A percentile compares a stretch with the other conserved stretches of the same genome.
Conservation (phyloP, 1,140 invertebrate genomes). For the Coboldia fuscipes region DNA sequence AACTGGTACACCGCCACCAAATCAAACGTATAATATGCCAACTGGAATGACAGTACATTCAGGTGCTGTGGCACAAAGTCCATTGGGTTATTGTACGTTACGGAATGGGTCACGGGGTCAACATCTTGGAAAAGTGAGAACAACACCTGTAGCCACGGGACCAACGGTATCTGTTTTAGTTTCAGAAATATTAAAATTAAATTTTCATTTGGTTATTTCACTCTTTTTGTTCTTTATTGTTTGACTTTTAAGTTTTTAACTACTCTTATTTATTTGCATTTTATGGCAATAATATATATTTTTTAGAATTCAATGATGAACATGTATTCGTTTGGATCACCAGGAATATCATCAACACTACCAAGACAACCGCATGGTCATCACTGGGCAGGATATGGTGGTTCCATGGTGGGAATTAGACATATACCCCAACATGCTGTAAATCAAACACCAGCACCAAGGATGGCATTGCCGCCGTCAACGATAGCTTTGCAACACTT, state of each 20-base stretch:
- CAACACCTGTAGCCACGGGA: too few relatives aligned
- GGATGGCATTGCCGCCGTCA: slow-evolving; percentile 7
- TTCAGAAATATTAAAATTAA: not conserved
- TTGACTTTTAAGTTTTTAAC: not conserved
- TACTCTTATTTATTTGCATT: slow-evolving; percentile 11
- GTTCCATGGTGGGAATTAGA: slow-evolving; percentile 12
- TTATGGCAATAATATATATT: slow-evolving; percentile 17
- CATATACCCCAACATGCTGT: slow-evolving; percentile 8
- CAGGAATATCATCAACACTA: slow-evolving; percentile 20
- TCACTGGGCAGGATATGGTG: slow-evolving; percentile 21
- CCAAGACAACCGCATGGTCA: slow-evolving; percentile 23
- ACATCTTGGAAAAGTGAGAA: slow-evolving; percentile 19
- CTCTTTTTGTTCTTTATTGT: not conserved
- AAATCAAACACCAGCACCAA: slow-evolving; percentile 8
- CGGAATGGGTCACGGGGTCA: slow-evolving; percentile 41
- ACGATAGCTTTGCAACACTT: slow-evolving; percentile 17
- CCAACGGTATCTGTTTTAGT: slow-evolving; percentile 12
- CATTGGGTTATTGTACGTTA: slow-evolving; percentile 43
- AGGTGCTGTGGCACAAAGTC: slow-evolving; percentile 28
- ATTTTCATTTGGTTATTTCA: not conserved
- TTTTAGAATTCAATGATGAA: slow-evolving; percentile 1
- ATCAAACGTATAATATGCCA: slow-evolving; percentile 11
- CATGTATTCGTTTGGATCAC: too few relatives aligned
- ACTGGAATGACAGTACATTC: slow-evolving; percentile 15
- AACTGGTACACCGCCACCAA: slow-evolving; percentile 23